Percentiles rank a stretch among this genome's conserved stretches.
Evolutionary conservation across 1,140 invertebrate genomes (phyloP).

Genomic region (Lerema accius): DNA sequence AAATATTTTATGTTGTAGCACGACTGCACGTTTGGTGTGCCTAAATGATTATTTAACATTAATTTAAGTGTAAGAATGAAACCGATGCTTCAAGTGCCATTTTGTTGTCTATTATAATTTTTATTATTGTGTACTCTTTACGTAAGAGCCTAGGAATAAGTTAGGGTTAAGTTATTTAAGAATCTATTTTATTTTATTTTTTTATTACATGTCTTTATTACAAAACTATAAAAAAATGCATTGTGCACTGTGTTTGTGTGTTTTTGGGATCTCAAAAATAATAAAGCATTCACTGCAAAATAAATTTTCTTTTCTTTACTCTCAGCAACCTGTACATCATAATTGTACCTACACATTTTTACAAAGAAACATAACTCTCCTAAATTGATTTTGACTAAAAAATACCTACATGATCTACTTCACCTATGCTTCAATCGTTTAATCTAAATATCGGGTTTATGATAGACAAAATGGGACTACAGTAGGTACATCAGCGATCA

Average conservation of each 20-base stretch:
- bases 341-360: too few species aligned
- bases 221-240: conserved; percentile 49
- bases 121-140: conserved; percentile 33
- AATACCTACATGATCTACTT: too few species aligned
- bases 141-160: conserved; percentile 42
- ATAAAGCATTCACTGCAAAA: conserved; percentile 67
- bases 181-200: conserved; percentile 43
- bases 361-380: too few species aligned
- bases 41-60: conserved; percentile 33
- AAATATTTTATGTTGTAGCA: conserved; percentile 41
- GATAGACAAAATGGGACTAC: too few species aligned
- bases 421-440: too few species aligned
- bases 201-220: conserved; percentile 44
- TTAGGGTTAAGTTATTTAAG: conserved; percentile 41
- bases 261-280: conserved; percentile 82
- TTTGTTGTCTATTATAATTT: conserved; percentile 42
- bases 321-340: neutral
- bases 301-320: conserved; percentile 26
- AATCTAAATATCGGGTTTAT: too few species aligned
- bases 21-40: conserved; percentile 54
- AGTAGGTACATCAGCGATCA: too few species aligned
- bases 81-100: conserved; percentile 74
- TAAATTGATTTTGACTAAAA: too few species aligned
- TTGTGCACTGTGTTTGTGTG: conserved; percentile 76
- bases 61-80: conserved; percentile 48